Percentiles rank a stretch among this genome's conserved stretches.
Evolutionary conservation across 2,888 invertebrate species (phyloP).

Genomic region (Micoletzkya japonica): DNA sequence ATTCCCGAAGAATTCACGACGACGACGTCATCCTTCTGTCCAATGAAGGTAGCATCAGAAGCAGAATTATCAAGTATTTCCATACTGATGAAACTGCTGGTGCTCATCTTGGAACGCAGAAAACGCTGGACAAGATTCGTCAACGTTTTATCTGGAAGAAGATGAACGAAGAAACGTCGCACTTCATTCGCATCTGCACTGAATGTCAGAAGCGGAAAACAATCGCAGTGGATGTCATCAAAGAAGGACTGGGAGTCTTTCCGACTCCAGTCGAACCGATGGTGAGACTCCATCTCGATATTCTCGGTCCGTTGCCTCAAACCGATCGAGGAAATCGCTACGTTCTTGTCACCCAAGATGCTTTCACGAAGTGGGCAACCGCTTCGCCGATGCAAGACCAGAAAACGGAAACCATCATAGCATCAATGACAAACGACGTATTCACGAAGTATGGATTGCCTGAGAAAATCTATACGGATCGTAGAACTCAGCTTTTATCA

Average conservation of each 20-base stretch:
- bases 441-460: conserved; percentile 44
- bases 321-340: conserved; percentile 31
- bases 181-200: conserved; percentile 22
- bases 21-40: not conserved
- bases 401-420: conserved; percentile 56
- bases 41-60: not conserved
- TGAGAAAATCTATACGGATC: conserved; percentile 46
- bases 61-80: conserved; percentile 19
- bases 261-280: conserved; percentile 18
- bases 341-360: conserved; percentile 24
- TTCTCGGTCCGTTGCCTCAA: conserved; percentile 30
- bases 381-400: conserved; percentile 57
- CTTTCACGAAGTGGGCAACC: conserved; percentile 40
- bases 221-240: not conserved
- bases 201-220: conserved; percentile 34
- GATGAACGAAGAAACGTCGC: conserved; percentile 29
- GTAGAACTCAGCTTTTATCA: conserved; percentile 41
- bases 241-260: conserved; percentile 29
- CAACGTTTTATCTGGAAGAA: conserved; percentile 33
- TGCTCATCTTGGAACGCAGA: conserved; percentile 34
- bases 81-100: conserved; percentile 34
- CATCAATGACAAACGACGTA: conserved; percentile 41
- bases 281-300: conserved; percentile 31
- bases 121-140: conserved; percentile 32
- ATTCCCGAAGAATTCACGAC: not conserved